phyloP scores from a whole-genome alignment of 2,888 invertebrate species.

The Ormyrus nitidulus region DNA sequence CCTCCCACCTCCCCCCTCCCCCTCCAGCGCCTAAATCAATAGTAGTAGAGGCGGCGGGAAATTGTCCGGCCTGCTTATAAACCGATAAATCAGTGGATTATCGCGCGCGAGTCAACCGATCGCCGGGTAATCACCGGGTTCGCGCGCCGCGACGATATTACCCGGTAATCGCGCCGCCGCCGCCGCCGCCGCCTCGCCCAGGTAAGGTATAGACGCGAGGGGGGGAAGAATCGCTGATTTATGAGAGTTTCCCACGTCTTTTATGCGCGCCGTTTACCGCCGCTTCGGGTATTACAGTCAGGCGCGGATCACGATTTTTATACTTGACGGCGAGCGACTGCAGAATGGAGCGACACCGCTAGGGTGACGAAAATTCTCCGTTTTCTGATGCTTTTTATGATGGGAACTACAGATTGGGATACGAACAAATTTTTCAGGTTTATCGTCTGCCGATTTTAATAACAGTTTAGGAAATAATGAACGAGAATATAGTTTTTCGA shows the following conservation, averaged over 20 bases:
- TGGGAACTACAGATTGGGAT: background rate
- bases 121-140: conserved; percentile 8
- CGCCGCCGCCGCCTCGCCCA: conserved; percentile 27
- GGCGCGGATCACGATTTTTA: background rate
- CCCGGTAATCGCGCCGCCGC: conserved; percentile 8
- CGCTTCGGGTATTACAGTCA: no score
- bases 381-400: background rate
- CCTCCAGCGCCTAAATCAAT: conserved; percentile 18
- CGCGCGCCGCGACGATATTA: background rate
- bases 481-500: no score
- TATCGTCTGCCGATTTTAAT: no score
- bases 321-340: background rate
- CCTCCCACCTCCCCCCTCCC: background rate
- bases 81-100: conserved; percentile 24
- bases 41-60: conserved; percentile 11
- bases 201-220: conserved; percentile 20
- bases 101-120: conserved; percentile 56
- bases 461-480: no score
- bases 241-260: conserved; percentile 49
- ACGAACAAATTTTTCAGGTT: no score
- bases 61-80: conserved; percentile 26
- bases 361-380: conserved; percentile 9
- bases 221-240: conserved; percentile 41
- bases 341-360: no score
- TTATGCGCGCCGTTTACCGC: background rate